Conservation (phyloP, 2,113 vertebrate species). For the Brachypteracias leptosomus region DNA sequence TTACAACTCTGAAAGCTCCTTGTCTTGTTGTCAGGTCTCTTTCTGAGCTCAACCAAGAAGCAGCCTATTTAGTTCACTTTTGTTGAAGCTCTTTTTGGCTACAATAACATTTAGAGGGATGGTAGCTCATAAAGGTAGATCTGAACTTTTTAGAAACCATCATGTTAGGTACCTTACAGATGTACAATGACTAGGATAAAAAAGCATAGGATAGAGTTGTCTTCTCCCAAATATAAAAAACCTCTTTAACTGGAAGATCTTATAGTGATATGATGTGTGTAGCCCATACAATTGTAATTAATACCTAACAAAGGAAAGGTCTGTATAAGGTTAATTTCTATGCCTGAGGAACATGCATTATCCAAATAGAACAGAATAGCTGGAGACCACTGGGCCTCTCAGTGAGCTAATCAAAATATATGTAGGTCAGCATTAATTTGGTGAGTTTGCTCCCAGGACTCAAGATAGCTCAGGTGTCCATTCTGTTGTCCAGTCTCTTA, state of each 20-base stretch:
- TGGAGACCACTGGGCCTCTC: not conserved
- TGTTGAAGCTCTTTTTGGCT: not conserved
- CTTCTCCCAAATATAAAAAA: not conserved
- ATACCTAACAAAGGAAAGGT: not conserved
- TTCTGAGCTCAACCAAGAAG: slow-evolving; percentile 1
- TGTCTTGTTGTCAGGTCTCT: not conserved
- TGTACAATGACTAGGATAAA: not conserved
- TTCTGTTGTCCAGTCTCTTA: not conserved
- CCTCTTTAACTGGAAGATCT: not conserved
- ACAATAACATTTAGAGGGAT: not conserved
- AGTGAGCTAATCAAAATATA: not conserved
- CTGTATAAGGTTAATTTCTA: not conserved
- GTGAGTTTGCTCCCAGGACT: not conserved
- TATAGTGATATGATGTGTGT: not conserved
- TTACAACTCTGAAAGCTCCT: not conserved
- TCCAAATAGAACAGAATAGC: not conserved
- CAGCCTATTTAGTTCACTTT: not conserved
- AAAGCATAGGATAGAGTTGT: not conserved
- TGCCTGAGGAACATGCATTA: not conserved
- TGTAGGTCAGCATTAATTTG: not conserved
- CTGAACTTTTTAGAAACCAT: not conserved
- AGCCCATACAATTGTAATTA: not conserved
- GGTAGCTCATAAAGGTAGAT: not conserved
- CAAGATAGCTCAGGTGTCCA: not conserved
- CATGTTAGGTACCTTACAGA: not conserved